Base-by-base conservation (phyloP, 2,797 vertebrate species). In the Trichosurus vulpecula region DNA sequence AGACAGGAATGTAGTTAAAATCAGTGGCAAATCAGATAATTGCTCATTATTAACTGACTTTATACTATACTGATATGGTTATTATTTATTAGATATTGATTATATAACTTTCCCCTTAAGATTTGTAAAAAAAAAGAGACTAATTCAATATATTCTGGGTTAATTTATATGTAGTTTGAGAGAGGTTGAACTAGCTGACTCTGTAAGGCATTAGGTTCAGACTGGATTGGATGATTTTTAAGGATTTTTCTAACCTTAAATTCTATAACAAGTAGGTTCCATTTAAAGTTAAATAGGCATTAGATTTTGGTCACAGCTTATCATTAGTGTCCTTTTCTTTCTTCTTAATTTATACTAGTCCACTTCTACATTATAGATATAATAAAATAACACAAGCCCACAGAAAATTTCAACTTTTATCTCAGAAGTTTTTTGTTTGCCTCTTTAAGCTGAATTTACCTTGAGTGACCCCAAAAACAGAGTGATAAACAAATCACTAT, bases 401-500 rank as follows among this genome's bases (percentile, higher is more conserved):
- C 66, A 47, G n/a, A 81, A 81, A 87, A 87, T 87, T 47, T 87
- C 14, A 41, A 8, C 8, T 47, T 51, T 87, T 47, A 47, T 87
- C 9, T 87, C 41, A 27, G 41, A 81, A 81, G 74, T 8, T 27
- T 87, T 87, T 25, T 87, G 74, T 87, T 10, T 29, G 8, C 25
- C 41, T 47, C 41, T 41, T 87, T 87, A 27, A 27, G 3, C 41
- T 87, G 74, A 47, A 87, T 87, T 87, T 87, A 87, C 41, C 41
- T 87, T 51, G 41, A 47, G 22, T 51, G 74, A 87, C 41, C 74
- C 61, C 41, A 47, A 27, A 87, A 47, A 3, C 56, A 53, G 55
- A 55, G 54, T 57, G 66, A 94, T 87, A 51, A 87, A 87, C 56
- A 93, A 91, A 93, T 91, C 91, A 91, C 57, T 14, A 92, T 66